These are phyloP conservation scores for Lutraria lutraria DNA, from an alignment of 2,888 invertebrate genomes.

Conservation along the genomic window DNA sequence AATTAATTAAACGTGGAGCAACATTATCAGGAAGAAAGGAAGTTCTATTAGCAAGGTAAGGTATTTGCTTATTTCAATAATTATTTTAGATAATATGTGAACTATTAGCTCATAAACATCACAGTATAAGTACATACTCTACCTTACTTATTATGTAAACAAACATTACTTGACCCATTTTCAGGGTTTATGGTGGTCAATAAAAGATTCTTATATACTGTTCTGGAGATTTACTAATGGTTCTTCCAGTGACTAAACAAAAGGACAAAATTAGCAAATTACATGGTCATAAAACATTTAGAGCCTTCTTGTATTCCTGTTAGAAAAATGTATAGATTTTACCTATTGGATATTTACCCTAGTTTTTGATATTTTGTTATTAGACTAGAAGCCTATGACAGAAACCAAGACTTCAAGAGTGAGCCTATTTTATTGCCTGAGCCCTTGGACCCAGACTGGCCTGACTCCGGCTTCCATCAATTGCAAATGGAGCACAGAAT, in stretches of 20 bases:
- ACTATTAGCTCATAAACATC: not conserved
- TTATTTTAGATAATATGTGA: not conserved
- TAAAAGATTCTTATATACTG: not conserved
- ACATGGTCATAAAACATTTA: too few relatives aligned
- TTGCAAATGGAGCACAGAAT: constrained; percentile 37
- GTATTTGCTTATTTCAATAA: not conserved
- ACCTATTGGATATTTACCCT: too few relatives aligned
- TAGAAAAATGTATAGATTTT: too few relatives aligned
- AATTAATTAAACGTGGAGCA: constrained; percentile 9
- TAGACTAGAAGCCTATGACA: constrained; percentile 49
- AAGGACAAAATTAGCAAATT: not conserved
- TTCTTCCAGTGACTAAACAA: not conserved
- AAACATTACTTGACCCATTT: not conserved
- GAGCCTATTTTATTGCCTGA: constrained; percentile 37
- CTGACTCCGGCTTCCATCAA: constrained; percentile 39
- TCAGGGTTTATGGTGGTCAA: not conserved
- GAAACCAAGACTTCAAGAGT: constrained; percentile 33
- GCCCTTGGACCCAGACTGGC: constrained; percentile 45
- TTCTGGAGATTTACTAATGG: not conserved
- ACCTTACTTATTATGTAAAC: not conserved
- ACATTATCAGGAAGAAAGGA: constrained; percentile 10
- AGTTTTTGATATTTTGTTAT: not conserved
- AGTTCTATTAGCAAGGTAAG: constrained; percentile 9
- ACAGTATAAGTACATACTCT: not conserved
- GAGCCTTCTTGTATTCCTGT: too few relatives aligned